Conservation (phyloP, 2,113 vertebrate genomes). For the Isichthys henryi region DNA sequence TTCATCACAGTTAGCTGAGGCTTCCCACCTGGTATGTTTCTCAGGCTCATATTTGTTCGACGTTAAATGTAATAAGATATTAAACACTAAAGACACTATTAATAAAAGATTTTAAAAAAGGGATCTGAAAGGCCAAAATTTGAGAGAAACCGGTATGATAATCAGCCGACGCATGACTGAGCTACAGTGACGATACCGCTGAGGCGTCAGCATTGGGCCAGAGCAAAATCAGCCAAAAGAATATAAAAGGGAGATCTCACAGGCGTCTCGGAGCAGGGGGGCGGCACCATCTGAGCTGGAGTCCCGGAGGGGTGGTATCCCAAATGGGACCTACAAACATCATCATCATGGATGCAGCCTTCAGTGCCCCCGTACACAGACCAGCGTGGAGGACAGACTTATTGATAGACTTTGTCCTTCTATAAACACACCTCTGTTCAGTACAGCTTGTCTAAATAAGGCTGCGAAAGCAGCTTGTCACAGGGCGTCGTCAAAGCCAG, state of each 20-base stretch:
- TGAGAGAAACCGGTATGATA: background rate
- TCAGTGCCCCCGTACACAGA: no score
- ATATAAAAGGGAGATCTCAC: background rate
- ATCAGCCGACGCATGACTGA: background rate
- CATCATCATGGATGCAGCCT: no score
- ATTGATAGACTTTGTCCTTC: background rate
- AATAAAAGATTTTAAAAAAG: background rate
- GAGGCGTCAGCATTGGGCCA: background rate
- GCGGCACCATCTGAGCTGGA: no score
- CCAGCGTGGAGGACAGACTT: no score
- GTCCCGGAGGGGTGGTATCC: no score
- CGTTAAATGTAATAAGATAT: background rate
- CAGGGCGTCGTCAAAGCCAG: background rate
- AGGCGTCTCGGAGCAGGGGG: background rate
- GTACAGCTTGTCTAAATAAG: background rate
- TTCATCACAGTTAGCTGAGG: background rate
- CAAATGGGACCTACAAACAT: no score
- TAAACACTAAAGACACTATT: background rate
- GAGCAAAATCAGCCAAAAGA: no score
- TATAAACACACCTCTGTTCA: slow-evolving; percentile 12
- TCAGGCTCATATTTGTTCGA: background rate
- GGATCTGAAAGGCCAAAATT: background rate
- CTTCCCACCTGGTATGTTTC: background rate
- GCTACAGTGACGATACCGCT: background rate
- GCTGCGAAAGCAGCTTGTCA: background rate